Evolutionary conservation across 1,140 invertebrate genomes (phyloP), one percentile per base, ranked within the genome.

Genomic region (Cherax destructor): DNA sequence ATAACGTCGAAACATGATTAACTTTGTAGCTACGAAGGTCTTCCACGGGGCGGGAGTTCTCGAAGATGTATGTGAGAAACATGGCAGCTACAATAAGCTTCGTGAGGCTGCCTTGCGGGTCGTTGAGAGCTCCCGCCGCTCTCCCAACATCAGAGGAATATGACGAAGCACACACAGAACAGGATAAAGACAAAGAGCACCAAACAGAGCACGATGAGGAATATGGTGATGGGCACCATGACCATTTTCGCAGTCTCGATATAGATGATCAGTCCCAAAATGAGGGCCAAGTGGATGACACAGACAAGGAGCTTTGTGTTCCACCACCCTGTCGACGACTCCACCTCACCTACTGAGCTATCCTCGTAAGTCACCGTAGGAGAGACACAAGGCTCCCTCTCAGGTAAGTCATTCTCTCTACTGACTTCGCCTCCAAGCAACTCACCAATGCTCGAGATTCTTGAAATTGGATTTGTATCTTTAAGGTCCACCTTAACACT

Each of bases 91-190:
- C 30, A 69, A 0, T 16, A 41, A 18, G 1, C 65, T 4, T 65
- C 76, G n/a, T 69, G 30, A 30, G 50, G 76, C 11, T 5, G 77
- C 49, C 50, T 30, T 18, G 78, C 50, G 30, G 59, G 77, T 6
- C 13, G 7, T n/a, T 77, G 61, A 30, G 49, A 30, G 65, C 78
- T 74, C 78, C 80, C 49, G 90, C 89, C 72, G 30, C 10, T 16
- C 83, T 84, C 79, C 87, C 83, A 78, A 52, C 92, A 92, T 92
- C 93, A 92, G 79, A 93, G 89, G 88, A 93, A 93, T 41, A 92
- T 72, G 30, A 92, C 91, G 78, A 92, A 93, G 81, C 92, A 93
- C 91, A 93, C 92, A 84, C 92, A 93, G 80, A 92, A 93, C 21
- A 93, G 91, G 76, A 93, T 93, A 21, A 93, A 92, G 50, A 93